Percentiles rank a stretch among this genome's conserved stretches.
phyloP scores from a whole-genome alignment of 2,113 vertebrate genomes.

The Leptobrachium leishanense region DNA sequence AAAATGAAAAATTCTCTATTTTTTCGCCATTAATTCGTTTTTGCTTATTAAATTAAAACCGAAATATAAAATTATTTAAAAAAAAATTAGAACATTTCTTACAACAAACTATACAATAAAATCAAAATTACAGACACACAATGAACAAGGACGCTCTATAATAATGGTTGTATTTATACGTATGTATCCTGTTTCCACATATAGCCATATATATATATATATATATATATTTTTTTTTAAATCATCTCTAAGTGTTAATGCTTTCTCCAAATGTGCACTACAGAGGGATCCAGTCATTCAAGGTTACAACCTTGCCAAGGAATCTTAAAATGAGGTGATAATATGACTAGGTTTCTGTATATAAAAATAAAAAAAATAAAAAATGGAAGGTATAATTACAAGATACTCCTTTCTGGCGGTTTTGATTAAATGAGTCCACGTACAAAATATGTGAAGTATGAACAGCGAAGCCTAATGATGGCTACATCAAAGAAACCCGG shows the following conservation, averaged over 20 bases:
- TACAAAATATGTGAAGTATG: conserved; percentile 27
- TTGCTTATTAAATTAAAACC: too few relatives aligned
- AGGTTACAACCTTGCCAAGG: conserved; percentile 33
- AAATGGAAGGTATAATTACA: conserved; percentile 35
- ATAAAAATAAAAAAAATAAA: too few relatives aligned
- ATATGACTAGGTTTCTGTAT: neutral
- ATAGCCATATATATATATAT: neutral
- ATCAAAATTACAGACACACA: too few relatives aligned
- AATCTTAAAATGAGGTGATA: conserved; percentile 46
- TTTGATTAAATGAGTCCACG: conserved; percentile 38
- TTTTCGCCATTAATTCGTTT: too few relatives aligned
- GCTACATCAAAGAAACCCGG: conserved; percentile 25
- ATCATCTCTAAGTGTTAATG: neutral
- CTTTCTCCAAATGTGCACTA: conserved; percentile 4
- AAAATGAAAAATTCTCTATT: too few relatives aligned
- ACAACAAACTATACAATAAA: too few relatives aligned
- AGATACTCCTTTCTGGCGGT: conserved; percentile 35
- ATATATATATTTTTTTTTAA: neutral
- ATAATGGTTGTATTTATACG: too few relatives aligned
- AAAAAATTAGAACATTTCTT: too few relatives aligned
- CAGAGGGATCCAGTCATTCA: conserved; percentile 35
- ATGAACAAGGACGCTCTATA: too few relatives aligned
- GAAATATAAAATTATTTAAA: too few relatives aligned
- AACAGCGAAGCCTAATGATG: conserved; percentile 32
- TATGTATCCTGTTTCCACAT: neutral